A percentile compares a stretch with the other conserved stretches of the same genome.
Evolutionary conservation across 2,888 invertebrate genomes (phyloP).

Genomic region (Abrostola triplasia): DNA sequence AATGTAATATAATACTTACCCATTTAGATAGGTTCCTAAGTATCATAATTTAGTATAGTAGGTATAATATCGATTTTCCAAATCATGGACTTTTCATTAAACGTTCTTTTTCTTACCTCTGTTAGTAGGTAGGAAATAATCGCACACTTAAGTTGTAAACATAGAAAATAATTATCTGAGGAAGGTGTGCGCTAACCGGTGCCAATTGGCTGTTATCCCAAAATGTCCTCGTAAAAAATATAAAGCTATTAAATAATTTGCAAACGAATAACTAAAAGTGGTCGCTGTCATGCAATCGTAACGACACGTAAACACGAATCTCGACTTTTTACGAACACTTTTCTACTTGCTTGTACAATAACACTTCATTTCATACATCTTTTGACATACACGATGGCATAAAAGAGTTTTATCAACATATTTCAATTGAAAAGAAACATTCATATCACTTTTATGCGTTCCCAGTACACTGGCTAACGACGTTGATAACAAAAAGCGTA

Average conservation of each 20-base stretch:
- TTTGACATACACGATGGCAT: constrained; percentile 5
- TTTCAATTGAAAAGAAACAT: constrained; percentile 37
- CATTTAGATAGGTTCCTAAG: too few relatives aligned
- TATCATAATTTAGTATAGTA: too few relatives aligned
- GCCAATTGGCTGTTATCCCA: constrained; percentile 41
- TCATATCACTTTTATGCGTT: constrained; percentile 31
- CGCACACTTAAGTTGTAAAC: constrained; percentile 1
- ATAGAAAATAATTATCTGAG: constrained; percentile 13
- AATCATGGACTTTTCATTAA: neutral
- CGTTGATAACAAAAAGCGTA: constrained; percentile 30
- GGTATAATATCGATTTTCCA: too few relatives aligned
- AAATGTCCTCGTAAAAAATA: constrained; percentile 35
- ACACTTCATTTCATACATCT: constrained; percentile 28
- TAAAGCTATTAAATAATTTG: constrained; percentile 72
- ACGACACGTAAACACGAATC: constrained; percentile 66
- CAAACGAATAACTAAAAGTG: constrained; percentile 66
- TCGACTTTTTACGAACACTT: constrained; percentile 38
- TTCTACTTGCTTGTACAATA: constrained; percentile 48
- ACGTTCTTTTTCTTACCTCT: constrained; percentile 13
- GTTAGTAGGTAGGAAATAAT: constrained; percentile 5
- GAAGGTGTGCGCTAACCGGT: constrained; percentile 18
- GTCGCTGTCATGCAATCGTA: constrained; percentile 69
- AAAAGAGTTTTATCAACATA: constrained; percentile 19
- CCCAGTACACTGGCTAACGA: constrained; percentile 40
- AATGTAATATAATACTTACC: too few relatives aligned